phyloP scores from a whole-genome alignment of 2,888 invertebrate species.

The Sepiola atlantica region DNA sequence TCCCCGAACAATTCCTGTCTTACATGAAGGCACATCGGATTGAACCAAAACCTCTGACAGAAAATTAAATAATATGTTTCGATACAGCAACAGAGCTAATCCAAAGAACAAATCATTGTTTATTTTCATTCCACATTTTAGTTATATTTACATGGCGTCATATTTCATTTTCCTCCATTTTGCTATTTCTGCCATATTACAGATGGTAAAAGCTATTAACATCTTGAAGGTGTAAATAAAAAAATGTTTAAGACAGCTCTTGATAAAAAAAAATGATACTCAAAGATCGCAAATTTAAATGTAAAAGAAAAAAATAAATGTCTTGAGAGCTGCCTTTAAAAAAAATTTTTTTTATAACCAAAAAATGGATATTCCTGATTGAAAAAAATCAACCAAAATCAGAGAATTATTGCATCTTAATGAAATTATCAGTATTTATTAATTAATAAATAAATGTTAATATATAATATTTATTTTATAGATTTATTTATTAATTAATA shows the following conservation, averaged over 20 bases:
- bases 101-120: slow-evolving; percentile 35
- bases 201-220: not conserved
- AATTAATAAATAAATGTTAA: no score
- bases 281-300: no score
- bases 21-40: slow-evolving; percentile 76
- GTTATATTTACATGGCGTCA: not conserved
- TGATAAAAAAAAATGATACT: no score
- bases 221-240: not conserved
- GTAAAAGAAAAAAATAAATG: not conserved
- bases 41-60: slow-evolving; percentile 56
- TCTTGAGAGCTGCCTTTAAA: not conserved
- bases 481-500: no score
- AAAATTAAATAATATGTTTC: not conserved
- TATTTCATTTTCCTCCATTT: not conserved
- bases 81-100: slow-evolving; percentile 35
- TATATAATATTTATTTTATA: no score
- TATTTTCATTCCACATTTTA: not conserved
- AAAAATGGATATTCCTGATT: no score
- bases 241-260: no score
- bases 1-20: slow-evolving; percentile 76
- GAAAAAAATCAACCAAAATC: no score
- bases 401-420: no score
- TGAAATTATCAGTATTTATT: no score
- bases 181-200: not conserved
- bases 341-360: not conserved